phyloP scores from a whole-genome alignment of 2,888 invertebrate species.

The Aphodius granarius region DNA sequence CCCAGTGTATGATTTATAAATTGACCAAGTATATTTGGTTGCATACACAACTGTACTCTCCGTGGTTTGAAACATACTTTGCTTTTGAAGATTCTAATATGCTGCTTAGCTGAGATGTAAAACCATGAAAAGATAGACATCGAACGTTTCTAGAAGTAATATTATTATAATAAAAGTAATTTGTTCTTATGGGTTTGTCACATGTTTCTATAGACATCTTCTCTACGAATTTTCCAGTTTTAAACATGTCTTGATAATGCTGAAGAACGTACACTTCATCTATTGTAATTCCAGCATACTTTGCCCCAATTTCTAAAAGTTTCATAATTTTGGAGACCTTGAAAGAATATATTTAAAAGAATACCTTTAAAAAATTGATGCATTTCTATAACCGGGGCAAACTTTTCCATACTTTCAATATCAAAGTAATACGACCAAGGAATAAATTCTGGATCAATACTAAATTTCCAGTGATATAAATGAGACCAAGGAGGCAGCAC shows the following conservation, averaged over 20 bases:
- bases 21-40: no score
- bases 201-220: conserved; percentile 72
- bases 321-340: not conserved
- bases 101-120: conserved; percentile 64
- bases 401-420: conserved; percentile 71
- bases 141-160: conserved; percentile 65
- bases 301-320: conserved; percentile 53
- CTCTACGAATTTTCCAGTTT: conserved; percentile 77
- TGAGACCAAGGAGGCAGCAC: conserved; percentile 93
- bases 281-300: conserved; percentile 54
- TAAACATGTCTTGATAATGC: conserved; percentile 84
- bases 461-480: conserved; percentile 83
- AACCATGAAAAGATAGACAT: conserved; percentile 86
- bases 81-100: conserved; percentile 58
- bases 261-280: conserved; percentile 81
- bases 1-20: no score
- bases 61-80: conserved; percentile 48
- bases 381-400: conserved; percentile 86
- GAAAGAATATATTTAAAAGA: not conserved
- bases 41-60: no score
- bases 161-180: conserved; percentile 75
- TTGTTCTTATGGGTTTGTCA: conserved; percentile 49
- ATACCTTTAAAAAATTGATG: conserved; percentile 73
- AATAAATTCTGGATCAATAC: conserved; percentile 61
- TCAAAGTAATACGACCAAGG: conserved; percentile 90